These are phyloP conservation scores for Delia radicum DNA, from an alignment of 1,140 invertebrate species.

Conservation along the genomic window DNA sequence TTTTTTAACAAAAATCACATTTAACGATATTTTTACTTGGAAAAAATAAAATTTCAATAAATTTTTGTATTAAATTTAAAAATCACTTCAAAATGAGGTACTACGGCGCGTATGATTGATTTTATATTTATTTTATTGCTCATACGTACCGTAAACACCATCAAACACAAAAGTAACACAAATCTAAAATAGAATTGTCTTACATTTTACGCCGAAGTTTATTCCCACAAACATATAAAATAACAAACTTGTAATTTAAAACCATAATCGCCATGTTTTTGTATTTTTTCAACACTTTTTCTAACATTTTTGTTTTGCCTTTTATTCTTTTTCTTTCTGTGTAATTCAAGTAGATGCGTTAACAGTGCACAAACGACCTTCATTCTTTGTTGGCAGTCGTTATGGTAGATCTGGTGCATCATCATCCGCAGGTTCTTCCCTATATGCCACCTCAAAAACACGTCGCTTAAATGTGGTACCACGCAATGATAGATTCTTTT, in stretches of 20 bases:
- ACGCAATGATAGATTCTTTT: constrained; percentile 52
- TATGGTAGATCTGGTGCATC: constrained; percentile 47
- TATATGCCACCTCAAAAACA: constrained; percentile 32
- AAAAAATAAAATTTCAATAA: too few relatives aligned
- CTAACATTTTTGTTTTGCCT: neutral
- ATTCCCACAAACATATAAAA: too few relatives aligned
- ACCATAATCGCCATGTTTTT: neutral
- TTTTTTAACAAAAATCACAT: too few relatives aligned
- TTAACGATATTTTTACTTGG: too few relatives aligned
- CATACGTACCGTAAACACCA: too few relatives aligned
- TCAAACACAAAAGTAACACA: too few relatives aligned
- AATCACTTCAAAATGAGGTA: too few relatives aligned
- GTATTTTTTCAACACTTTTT: neutral
- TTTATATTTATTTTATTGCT: too few relatives aligned
- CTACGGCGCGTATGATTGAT: too few relatives aligned
- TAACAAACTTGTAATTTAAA: neutral
- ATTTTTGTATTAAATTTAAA: too few relatives aligned
- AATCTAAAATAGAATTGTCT: too few relatives aligned
- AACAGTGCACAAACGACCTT: constrained; percentile 39
- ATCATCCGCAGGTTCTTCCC: neutral
- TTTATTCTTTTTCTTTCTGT: neutral
- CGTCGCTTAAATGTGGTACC: constrained; percentile 46
- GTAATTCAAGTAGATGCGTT: constrained; percentile 30
- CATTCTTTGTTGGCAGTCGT: constrained; percentile 53
- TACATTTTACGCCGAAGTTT: too few relatives aligned